These are phyloP conservation scores for Sternotherus odoratus DNA, from an alignment of 2,797 vertebrate species.

Conservation along the genomic window DNA sequence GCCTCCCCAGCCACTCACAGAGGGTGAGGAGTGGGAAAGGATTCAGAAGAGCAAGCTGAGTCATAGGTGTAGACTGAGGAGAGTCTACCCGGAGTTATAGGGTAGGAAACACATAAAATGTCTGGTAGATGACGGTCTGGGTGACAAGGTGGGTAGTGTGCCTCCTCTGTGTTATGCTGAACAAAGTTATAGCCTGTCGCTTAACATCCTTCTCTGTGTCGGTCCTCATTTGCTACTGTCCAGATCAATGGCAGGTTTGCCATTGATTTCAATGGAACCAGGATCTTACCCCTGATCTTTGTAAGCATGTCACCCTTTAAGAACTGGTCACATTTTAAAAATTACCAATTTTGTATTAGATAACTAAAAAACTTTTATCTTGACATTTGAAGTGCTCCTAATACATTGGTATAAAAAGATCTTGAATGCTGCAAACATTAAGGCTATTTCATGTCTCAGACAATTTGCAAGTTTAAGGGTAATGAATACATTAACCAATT, in stretches of 20 bases:
- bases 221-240: neutral
- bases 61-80: neutral
- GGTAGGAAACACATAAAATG: neutral
- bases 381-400: neutral
- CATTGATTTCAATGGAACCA: neutral
- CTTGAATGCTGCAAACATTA: conserved; percentile 14
- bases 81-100: neutral
- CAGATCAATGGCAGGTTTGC: neutral
- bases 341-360: neutral
- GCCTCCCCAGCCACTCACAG: neutral
- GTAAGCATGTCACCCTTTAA: neutral
- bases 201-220: neutral
- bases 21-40: neutral
- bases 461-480: neutral
- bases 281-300: neutral
- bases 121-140: neutral
- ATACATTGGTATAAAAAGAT: neutral
- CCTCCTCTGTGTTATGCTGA: neutral
- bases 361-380: neutral
- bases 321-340: neutral
- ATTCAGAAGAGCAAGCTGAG: neutral
- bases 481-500: neutral
- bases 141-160: neutral
- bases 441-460: neutral
- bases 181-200: neutral